Base-by-base conservation (phyloP, 2,113 vertebrate species). In the Turnix velox region DNA sequence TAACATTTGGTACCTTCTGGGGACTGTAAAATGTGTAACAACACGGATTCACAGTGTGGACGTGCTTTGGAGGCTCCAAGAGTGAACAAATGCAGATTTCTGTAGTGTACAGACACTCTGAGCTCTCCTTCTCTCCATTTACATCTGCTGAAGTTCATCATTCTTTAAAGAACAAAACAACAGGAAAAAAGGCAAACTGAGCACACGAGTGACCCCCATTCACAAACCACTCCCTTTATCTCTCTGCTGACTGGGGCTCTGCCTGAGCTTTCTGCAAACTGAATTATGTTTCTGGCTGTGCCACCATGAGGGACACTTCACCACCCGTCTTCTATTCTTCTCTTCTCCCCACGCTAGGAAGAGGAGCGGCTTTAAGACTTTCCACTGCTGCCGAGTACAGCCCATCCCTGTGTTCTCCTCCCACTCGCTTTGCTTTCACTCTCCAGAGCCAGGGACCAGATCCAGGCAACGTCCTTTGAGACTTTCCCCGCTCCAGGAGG, bases 41-140 rank as follows among this genome's bases (percentile, higher is more conserved):
- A 59, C 33, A 48, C 8, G 67, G 86, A 90, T 82, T 88, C 52
- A 66, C 63, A 35, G n/a, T 19, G 45, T 43, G 43, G 65, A 55
- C 1, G 0, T 39, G 68, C 63, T 92, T 96, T 85, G 57, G 78
- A 68, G 76, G 87, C 51, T 89, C 48, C 71, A 39, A 75, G 77
- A 96, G 49, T 80, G n/a, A 73, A 46, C 33, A 77, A 69, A 62
- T 91, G 80, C 51, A 54, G 10, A 55, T 91, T 87, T 94, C 87
- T 72, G 89, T 66, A 39, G 69, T 6, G 42, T 43, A 25, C 27
- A 2, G 51, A 62, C 67, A 27, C 63, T 84, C 69, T 76, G 61
- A 39, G 14, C 73, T 74, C 54, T 20, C 14, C 54, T 20, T 15
- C 65, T 68, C 37, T 51, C 2, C 73, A 19, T 77, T 83, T 82